A percentile compares a stretch with the other conserved stretches of the same genome.
Evolutionary conservation across 2,888 invertebrate genomes (phyloP).

Genomic region (Troilus luridus): DNA sequence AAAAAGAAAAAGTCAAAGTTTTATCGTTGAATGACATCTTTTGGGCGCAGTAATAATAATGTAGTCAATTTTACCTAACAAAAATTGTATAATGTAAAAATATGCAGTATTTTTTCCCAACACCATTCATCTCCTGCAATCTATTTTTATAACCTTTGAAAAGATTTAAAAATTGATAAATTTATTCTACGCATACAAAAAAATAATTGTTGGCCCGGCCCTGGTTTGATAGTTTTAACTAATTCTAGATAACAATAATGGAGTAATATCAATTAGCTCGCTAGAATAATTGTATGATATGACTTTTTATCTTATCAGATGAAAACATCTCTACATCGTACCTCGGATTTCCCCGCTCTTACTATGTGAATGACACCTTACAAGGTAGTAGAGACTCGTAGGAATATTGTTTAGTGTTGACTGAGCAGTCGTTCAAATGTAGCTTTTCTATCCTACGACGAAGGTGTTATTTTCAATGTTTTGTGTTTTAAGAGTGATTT

Average conservation of each 20-base stretch:
- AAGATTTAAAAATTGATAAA: no score
- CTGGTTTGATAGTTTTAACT: no score
- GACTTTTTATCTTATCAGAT: conserved; percentile 6
- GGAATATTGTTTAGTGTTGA: neutral
- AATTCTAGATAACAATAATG: neutral
- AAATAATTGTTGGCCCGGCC: no score
- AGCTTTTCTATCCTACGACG: neutral
- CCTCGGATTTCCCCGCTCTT: neutral
- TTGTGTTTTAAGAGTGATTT: neutral
- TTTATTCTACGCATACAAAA: no score
- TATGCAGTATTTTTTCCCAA: no score
- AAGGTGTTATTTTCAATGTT: neutral
- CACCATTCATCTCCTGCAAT: no score
- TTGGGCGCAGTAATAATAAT: no score
- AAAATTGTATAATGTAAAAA: no score
- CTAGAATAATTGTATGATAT: neutral
- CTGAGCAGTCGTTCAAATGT: neutral
- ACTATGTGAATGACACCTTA: conserved; percentile 9
- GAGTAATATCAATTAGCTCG: neutral
- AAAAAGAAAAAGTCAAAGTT: no score
- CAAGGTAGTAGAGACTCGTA: neutral
- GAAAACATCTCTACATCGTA: neutral
- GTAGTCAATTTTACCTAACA: no score
- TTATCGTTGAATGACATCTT: no score
- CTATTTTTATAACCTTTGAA: no score